Base-by-base conservation (phyloP, 2,797 vertebrate species). In the Sebastes diaconus region DNA sequence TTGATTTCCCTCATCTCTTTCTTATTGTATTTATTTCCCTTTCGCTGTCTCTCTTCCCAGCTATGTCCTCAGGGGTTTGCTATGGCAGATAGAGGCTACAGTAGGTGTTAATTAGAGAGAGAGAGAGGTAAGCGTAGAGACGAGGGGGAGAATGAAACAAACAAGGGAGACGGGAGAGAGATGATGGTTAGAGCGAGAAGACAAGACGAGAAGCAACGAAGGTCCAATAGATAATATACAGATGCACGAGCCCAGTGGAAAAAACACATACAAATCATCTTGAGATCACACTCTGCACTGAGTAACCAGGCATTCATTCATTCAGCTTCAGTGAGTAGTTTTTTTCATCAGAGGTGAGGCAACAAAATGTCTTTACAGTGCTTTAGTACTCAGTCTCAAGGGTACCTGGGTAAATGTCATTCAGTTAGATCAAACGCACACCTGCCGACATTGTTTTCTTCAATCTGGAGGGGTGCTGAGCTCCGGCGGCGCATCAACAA, bases 51-150 rank as follows among this genome's bases (percentile, higher is more conserved):
- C 55, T 74, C 74, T 87, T 84, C 75, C 84, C 81, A 83, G 79
- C 80, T 76, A 61, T 25, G 22, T 89, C 90, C 89, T 85, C 36
- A 3, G 90, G 89, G 84, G 55, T 84, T 92, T 85, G 66, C 78
- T 75, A 71, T 86, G 80, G 80, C 86, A 88, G 84, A 91, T 79
- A 87, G 80, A 88, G 88, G 83, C 73, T 80, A 73, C 82, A 69
- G 84, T 86, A 92, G 88, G 91, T 93, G 93, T 92, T 94, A 93
- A 94, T 94, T 94, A 75, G 77, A 78, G 79, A 93, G 87, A 74
- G 75, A 78, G 79, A 75, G 84, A 78, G 79, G 81, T 89, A 88
- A 87, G 79, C 64, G 59, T 80, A 91, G 88, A 90, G 84, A 87
- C 46, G 8, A 63, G 72, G 67, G 76, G 66, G 79, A 77, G 80